Evolutionary conservation across 2,113 vertebrate genomes (phyloP), one percentile per base, ranked within the genome.

Genomic region (Halcyon senegalensis): DNA sequence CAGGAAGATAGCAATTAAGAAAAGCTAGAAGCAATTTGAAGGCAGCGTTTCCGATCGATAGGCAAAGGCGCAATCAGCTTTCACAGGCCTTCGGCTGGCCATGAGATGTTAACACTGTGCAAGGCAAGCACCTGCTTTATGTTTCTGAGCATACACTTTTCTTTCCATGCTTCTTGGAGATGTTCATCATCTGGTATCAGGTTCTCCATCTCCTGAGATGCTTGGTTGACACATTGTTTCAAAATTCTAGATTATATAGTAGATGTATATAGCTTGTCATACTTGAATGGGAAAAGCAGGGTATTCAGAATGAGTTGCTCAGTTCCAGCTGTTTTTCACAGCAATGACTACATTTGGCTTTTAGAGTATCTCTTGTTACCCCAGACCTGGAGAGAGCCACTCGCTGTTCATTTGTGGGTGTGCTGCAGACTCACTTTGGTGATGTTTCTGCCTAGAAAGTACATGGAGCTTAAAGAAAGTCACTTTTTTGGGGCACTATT

Each of bases 1-100:
- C 80, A 93, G 84, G 86, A 96, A 96, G 73, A 78, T 4, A 51
- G 89, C 96, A 96, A 95, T 95, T 95, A 94, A 87, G 86, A 74
- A 81, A 89, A 93, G 69, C 87, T 95, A 93, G 77, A 92, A 95
- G 91, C 84, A 94, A 59, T 73, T 84, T 93, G 74, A 94, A 93
- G 77, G 43, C 89, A 93, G 72, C 44, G 44, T 31, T 75, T 81
- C 48, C 75, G 81, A 95, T 84, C 73, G 11, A 91, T 94, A 83
- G 35, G 69, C 73, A 89, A 66, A 93, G 69, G 48, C 96, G 53
- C 86, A 90, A 75, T 90, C 58, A 51, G 74, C 66, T 84, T 72
- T 35, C 69, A 30, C 84, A 93, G 89, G 13, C 69, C 69, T 89
- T 64, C 73, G 73, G 27, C 73, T 89, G 66, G 53, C 75, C 69